Base-by-base conservation (phyloP, 2,797 vertebrate genomes). In the Sebastes cheni region DNA sequence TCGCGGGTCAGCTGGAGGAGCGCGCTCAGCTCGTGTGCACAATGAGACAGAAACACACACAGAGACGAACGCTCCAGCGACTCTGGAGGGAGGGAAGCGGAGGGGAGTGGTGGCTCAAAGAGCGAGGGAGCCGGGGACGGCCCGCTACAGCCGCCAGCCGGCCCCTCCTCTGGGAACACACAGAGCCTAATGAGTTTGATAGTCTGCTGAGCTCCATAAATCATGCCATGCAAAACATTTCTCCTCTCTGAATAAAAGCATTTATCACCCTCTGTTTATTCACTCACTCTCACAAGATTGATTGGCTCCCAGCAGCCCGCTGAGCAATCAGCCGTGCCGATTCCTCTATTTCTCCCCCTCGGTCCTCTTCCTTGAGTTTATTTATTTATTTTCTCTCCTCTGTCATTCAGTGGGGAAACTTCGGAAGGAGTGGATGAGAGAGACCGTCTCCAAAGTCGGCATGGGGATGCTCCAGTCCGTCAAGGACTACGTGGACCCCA, bases 141-240 rank as follows among this genome's bases (percentile, higher is more conserved):
- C 94, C 94, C 83, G 93, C 93, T 95, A 91, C 94, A 96, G 96
- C 95, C 91, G 88, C 90, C 94, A 93, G 95, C 92, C 92, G 89
- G 92, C 91, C 93, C 96, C 96, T 98, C 98, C 97, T 97, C 94
- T 97, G 97, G 98, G 97, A 98, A 96, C 96, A 95, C 95, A 95
- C 94, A 92, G 96, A 94, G 97, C 97, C 97, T 99, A 99, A 99
- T 99, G 98, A 99, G 97, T 98, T 97, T 98, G 97, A 99, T 99
- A 98, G 98, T 99, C 97, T 99, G 96, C 97, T 98, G 97, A 97
- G 98, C 98, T 98, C 97, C 98, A 99, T 99, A 99, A 99, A 99
- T 99, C 98, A 99, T 97, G 96, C 96, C 98, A 98, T 98, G 97
- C 97, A 98, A 98, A 99, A 98, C 98, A 99, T 98, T 98, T 98